Evolutionary conservation across 2,888 invertebrate genomes (phyloP).

Genomic region (Pammene aurita): DNA sequence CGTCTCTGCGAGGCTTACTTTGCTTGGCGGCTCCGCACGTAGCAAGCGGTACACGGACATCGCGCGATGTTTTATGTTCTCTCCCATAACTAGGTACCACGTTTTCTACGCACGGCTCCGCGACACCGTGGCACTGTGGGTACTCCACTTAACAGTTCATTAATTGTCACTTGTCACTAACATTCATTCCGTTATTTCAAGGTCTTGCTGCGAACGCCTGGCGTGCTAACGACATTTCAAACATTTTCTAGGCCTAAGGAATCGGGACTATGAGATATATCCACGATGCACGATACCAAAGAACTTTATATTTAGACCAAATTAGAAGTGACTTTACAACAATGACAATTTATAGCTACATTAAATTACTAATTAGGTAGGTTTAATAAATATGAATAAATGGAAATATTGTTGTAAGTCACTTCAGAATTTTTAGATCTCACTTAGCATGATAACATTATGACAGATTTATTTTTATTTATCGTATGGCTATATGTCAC

Average conservation of each 20-base stretch:
- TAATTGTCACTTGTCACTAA: slow-evolving; percentile 46
- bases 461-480: no score
- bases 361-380: neutral
- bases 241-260: slow-evolving; percentile 60
- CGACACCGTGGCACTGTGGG: neutral
- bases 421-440: slow-evolving; percentile 52
- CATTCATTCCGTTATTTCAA: slow-evolving; percentile 56
- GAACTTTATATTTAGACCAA: slow-evolving; percentile 34
- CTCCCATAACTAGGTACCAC: neutral
- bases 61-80: neutral
- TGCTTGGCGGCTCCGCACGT: neutral
- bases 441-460: slow-evolving; percentile 44
- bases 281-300: slow-evolving; percentile 30
- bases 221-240: slow-evolving; percentile 55
- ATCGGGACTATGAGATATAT: slow-evolving; percentile 50
- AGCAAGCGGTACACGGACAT: no score
- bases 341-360: neutral
- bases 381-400: neutral
- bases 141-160: neutral
- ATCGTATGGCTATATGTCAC: no score
- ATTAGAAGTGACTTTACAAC: slow-evolving; percentile 33
- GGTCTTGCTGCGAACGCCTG: slow-evolving; percentile 56
- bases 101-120: neutral
- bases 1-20: neutral
- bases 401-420: neutral